Percentiles rank a stretch among this genome's conserved stretches.
These are phyloP conservation scores for Melanocharis versteri DNA, from an alignment of 2,113 vertebrate genomes.

Conservation along the genomic window DNA sequence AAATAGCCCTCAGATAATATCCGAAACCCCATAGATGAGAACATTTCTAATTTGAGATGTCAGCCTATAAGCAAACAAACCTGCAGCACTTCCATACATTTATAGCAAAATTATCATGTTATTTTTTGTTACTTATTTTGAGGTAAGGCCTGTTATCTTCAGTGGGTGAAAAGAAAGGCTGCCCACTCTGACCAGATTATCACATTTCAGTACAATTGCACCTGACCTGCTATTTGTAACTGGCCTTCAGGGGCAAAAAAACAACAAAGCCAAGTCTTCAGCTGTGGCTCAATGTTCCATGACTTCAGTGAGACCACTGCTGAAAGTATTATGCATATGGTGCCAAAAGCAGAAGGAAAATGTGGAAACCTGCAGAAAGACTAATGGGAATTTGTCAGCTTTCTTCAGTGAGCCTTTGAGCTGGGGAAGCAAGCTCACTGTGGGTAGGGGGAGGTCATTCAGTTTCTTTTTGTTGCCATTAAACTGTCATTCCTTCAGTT, in stretches of 20 bases:
- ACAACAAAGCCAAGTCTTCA: neutral
- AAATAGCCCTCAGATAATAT: neutral
- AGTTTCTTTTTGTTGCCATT: neutral
- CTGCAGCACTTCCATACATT: neutral
- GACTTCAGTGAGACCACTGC: neutral
- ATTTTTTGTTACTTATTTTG: neutral
- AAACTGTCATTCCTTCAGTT: neutral
- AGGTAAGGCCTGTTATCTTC: neutral
- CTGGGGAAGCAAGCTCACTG: neutral
- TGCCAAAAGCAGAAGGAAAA: neutral
- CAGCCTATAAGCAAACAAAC: neutral
- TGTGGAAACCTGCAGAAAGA: neutral
- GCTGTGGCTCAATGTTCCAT: neutral
- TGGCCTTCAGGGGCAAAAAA: neutral
- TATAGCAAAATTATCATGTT: neutral
- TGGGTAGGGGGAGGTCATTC: neutral
- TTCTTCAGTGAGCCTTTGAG: neutral
- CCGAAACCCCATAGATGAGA: neutral
- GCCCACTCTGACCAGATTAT: neutral
- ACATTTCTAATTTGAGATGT: neutral
- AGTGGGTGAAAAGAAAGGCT: neutral
- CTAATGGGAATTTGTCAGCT: neutral
- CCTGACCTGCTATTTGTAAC: neutral
- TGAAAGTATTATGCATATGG: neutral
- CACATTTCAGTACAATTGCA: neutral